Conservation (phyloP, 1,140 invertebrate species). For the Pseudomyrmex dendroicus region DNA sequence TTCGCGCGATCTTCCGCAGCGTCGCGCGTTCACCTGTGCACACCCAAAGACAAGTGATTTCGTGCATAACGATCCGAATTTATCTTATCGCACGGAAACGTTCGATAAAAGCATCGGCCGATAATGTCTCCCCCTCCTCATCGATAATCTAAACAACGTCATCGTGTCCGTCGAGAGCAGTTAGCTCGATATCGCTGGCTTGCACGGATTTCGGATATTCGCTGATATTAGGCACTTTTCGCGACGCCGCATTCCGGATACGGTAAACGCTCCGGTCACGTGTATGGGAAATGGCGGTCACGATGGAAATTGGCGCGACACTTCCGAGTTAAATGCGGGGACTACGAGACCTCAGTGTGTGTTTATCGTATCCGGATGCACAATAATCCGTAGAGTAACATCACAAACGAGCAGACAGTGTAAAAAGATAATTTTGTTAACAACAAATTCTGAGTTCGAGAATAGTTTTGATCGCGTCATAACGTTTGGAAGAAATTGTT, state of each 20-base stretch:
- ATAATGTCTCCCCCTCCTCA: background rate
- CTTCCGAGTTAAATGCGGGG: background rate
- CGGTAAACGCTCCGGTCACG: background rate
- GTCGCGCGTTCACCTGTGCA: slow-evolving; percentile 19
- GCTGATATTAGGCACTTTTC: slow-evolving; percentile 1
- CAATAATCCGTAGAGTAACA: background rate
- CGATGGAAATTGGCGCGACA: background rate
- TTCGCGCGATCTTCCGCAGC: background rate
- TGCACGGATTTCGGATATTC: background rate
- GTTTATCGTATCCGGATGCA: background rate
- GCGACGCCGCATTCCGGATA: background rate
- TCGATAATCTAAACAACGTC: slow-evolving; percentile 27
- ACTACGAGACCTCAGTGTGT: background rate
- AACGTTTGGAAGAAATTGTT: no score
- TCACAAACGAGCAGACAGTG: background rate
- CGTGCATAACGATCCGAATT: background rate
- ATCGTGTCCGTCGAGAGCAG: background rate
- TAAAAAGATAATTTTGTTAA: background rate
- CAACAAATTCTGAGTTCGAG: no score
- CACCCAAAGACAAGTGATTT: background rate
- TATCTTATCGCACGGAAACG: slow-evolving; percentile 46
- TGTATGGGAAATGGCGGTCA: background rate
- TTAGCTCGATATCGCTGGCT: background rate
- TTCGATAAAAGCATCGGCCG: slow-evolving; percentile 32
- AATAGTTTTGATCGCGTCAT: no score